Evolutionary conservation across 1,140 invertebrate genomes (phyloP).

Genomic region (Zeugodacus cucurbitae): DNA sequence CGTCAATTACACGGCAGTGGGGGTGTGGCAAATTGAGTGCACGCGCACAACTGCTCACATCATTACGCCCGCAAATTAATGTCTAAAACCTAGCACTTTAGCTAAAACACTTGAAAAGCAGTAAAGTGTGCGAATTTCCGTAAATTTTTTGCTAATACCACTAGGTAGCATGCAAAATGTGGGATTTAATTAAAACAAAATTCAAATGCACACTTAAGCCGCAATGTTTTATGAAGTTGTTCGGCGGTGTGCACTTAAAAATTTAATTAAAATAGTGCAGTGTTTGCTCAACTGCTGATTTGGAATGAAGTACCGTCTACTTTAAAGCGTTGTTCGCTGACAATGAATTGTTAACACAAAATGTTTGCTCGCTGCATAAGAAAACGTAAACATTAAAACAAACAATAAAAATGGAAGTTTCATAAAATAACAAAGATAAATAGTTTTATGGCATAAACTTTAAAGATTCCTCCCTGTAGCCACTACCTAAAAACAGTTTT

Average conservation of each 20-base stretch:
- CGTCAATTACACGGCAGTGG: background rate
- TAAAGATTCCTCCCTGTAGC: background rate
- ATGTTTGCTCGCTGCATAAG: too few species aligned
- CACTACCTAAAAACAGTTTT: background rate
- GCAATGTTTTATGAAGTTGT: background rate
- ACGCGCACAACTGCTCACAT: background rate
- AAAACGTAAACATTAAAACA: too few species aligned
- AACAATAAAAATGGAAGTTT: too few species aligned
- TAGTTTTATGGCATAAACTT: too few species aligned
- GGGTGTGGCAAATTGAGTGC: background rate
- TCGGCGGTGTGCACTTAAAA: background rate
- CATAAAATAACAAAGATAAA: too few species aligned
- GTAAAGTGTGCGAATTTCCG: background rate
- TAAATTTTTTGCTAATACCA: background rate
- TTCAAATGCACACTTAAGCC: background rate
- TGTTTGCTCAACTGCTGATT: background rate
- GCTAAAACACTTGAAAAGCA: background rate
- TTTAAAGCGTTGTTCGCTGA: background rate
- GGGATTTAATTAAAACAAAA: constrained; percentile 8
- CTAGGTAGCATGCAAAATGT: background rate
- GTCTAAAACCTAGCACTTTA: background rate
- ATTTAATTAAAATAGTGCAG: constrained; percentile 4
- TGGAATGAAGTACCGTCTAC: background rate
- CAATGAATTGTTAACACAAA: background rate
- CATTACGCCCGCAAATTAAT: constrained; percentile 22